Percentiles rank a stretch among this genome's conserved stretches.
Evolutionary conservation across 2,888 invertebrate species (phyloP).

Genomic region (Lasioglossum marginatum): DNA sequence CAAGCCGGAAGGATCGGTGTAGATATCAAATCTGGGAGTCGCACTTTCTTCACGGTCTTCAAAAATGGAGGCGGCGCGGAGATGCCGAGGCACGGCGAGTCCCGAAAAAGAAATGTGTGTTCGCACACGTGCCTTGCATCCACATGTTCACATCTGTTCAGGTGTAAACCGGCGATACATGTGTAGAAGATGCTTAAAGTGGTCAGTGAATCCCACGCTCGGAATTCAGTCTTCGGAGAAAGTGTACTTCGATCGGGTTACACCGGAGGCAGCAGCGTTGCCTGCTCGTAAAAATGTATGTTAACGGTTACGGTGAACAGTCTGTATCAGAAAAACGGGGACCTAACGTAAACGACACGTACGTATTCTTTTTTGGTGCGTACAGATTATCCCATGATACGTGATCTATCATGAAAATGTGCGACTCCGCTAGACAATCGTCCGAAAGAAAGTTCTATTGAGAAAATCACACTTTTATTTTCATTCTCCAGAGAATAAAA

Average conservation of each 20-base stretch:
- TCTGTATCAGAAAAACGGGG: constrained; percentile 12
- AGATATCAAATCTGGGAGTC: neutral
- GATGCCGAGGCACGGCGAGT: neutral
- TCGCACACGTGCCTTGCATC: constrained; percentile 34
- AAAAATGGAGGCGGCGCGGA: neutral
- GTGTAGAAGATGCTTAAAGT: constrained; percentile 27
- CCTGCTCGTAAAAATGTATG: constrained; percentile 74
- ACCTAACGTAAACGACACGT: neutral
- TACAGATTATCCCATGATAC: neutral
- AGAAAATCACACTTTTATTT: neutral
- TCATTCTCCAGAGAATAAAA: neutral
- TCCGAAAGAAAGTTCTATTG: neutral
- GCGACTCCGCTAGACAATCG: neutral
- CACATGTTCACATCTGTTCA: constrained; percentile 22
- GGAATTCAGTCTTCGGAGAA: constrained; percentile 77
- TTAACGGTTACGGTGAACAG: constrained; percentile 70
- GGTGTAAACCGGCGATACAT: constrained; percentile 20
- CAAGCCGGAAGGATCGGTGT: neutral
- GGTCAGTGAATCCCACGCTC: constrained; percentile 71
- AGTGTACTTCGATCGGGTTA: constrained; percentile 72
- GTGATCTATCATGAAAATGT: neutral
- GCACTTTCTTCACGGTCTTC: neutral
- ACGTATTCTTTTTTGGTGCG: neutral
- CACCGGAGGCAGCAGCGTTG: constrained; percentile 74
- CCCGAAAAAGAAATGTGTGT: constrained; percentile 4